Conservation (phyloP, 2,888 invertebrate genomes). For the Oligia latruncula region DNA sequence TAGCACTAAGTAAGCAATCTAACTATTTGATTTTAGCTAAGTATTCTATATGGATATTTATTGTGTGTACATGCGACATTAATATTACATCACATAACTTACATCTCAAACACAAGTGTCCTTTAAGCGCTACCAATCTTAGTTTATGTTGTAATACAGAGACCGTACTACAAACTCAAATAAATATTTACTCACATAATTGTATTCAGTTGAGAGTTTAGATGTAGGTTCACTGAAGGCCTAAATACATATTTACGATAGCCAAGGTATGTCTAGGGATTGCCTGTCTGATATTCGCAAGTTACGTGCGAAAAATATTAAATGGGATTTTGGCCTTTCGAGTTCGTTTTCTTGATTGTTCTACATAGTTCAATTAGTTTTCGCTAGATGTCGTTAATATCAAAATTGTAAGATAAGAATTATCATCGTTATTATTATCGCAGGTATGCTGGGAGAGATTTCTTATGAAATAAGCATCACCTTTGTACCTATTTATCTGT, state of each 20-base stretch:
- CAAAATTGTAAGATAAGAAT: neutral
- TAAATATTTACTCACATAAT: slow-evolving; percentile 41
- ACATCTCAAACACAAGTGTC: slow-evolving; percentile 18
- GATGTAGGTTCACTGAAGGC: slow-evolving; percentile 8
- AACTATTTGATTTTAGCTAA: slow-evolving; percentile 2
- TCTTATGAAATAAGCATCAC: too few relatives aligned
- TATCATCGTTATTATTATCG: too few relatives aligned
- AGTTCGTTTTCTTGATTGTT: slow-evolving; percentile 30
- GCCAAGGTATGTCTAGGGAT: slow-evolving; percentile 38
- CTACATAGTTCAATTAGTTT: slow-evolving; percentile 17
- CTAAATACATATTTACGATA: slow-evolving; percentile 40
- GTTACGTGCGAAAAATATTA: slow-evolving; percentile 52
- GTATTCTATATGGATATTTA: neutral
- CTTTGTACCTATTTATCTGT: too few relatives aligned
- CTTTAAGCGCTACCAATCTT: slow-evolving; percentile 22
- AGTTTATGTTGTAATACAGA: slow-evolving; percentile 6
- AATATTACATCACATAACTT: slow-evolving; percentile 11
- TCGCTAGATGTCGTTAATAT: slow-evolving; percentile 28
- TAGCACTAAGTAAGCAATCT: neutral
- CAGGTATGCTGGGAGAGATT: too few relatives aligned
- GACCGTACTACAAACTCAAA: slow-evolving; percentile 7
- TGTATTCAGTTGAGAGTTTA: slow-evolving; percentile 20
- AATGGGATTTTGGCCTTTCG: slow-evolving; percentile 14
- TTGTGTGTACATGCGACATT: slow-evolving; percentile 3
- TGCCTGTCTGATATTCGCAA: slow-evolving; percentile 56